Conservation (phyloP, 2,797 vertebrate species). For the Syngnathus rostellatus region DNA sequence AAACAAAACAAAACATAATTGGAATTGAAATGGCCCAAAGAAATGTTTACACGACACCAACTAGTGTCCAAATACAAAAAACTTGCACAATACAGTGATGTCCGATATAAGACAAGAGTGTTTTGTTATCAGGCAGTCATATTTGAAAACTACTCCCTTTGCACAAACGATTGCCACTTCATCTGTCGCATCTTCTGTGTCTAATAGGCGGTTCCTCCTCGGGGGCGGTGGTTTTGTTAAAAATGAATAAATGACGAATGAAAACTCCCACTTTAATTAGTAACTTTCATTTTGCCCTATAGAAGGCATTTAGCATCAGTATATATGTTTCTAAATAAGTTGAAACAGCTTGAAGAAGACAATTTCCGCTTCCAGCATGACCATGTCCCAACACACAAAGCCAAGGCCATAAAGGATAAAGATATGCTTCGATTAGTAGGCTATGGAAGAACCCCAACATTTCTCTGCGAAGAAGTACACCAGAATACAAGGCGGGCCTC, state of each 20-base stretch:
- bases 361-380: no score
- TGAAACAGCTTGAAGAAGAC: no score
- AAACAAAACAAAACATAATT: neutral
- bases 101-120: neutral
- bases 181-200: neutral
- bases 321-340: no score
- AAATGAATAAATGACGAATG: neutral
- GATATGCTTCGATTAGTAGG: no score
- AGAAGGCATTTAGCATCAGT: no score
- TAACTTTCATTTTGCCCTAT: no score
- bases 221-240: neutral
- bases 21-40: neutral
- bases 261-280: neutral
- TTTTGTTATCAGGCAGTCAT: neutral
- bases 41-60: neutral
- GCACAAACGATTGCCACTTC: neutral
- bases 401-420: no score
- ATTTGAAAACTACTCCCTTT: neutral
- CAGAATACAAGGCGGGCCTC: no score
- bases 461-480: no score
- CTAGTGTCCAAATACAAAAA: neutral
- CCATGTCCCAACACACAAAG: no score
- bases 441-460: no score
- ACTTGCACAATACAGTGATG: neutral
- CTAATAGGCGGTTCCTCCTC: neutral